A percentile compares a stretch with the other conserved stretches of the same genome.
These are phyloP conservation scores for Stratiolaelaps scimitus DNA, from an alignment of 1,140 invertebrate species.

Conservation along the genomic window DNA sequence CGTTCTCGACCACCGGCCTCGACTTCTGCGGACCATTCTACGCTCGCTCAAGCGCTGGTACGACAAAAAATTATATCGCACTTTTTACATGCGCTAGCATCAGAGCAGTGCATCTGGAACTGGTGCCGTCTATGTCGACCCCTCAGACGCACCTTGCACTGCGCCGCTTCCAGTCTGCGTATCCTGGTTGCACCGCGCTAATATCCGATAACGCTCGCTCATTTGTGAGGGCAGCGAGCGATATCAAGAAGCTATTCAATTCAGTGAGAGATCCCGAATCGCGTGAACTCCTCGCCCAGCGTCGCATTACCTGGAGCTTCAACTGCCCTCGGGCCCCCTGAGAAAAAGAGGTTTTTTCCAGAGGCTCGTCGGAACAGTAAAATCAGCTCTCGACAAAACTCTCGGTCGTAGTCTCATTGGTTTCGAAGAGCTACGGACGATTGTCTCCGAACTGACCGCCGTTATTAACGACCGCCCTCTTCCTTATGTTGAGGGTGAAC, in stretches of 20 bases:
- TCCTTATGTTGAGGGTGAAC: constrained; percentile 36
- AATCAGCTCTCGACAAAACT: constrained; percentile 15
- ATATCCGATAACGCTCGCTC: constrained; percentile 22
- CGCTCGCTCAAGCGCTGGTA: no score
- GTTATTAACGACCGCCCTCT: constrained; percentile 36
- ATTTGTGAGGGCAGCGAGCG: constrained; percentile 5
- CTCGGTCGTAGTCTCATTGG: background rate
- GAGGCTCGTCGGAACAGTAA: constrained; percentile 2
- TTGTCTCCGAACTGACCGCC: constrained; percentile 33
- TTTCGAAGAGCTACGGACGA: constrained; percentile 31
- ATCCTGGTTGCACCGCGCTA: no score
- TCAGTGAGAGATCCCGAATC: background rate
- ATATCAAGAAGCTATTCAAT: constrained; percentile 11
- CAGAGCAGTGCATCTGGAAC: no score
- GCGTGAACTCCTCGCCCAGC: background rate
- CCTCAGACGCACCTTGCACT: no score
- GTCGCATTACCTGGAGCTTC: background rate
- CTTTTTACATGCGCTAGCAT: no score
- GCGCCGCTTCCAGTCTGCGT: no score
- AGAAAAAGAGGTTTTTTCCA: constrained; percentile 18
- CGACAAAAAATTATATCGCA: no score
- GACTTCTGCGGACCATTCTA: no score
- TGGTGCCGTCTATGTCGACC: no score
- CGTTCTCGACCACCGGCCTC: no score
- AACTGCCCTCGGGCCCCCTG: constrained; percentile 7